Evolutionary conservation across 1,140 invertebrate species (phyloP), one percentile per base, ranked within the genome.

Genomic region (Ceratina japonica): DNA sequence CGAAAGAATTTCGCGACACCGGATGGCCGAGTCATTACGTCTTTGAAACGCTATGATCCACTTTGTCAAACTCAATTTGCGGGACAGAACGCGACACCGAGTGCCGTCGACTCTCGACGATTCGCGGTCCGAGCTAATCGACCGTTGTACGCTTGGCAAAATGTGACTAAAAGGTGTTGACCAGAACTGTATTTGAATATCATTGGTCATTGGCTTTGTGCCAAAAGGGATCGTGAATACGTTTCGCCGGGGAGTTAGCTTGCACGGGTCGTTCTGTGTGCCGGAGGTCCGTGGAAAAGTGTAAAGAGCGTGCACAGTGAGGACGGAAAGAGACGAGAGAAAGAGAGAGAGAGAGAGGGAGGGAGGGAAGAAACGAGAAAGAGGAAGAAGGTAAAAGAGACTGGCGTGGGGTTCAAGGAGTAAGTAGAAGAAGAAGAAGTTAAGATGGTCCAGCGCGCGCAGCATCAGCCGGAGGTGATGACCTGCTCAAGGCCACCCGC

Each of bases 401-500:
- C 70, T 66, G 74, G 27, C 10, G 16, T 49, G 83, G 56, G 83
- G 74, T 78, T 73, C 79, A 66, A 81, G 78, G 71, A 84, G 70
- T 71, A 82, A 66, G 68, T 61, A 76, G 81, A 79, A 76, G 64
- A 44, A 61, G 76, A 87, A 89, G 88, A 91, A 90, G 89, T 90
- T 89, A 88, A 89, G 90, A 90, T 87, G 87, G 89, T 88, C 87
- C 85, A 87, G 80, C 85, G 74, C 76, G 78, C 64, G 87, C 87
- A 88, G 82, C 84, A 84, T 73, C 87, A 80, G 81, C 86, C 89
- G 89, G 90, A 91, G 90, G 90, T 91, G 90, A 91, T 91, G 90
- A 91, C 90, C 90, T 91, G 90, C 89, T 91, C 90, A 91, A 91
- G 90, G 90, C 90, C 90, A 91, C 89, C 89, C 89, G 88, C 90